Evolutionary conservation across 1,140 invertebrate species (phyloP).

Genomic region (Bicyclus anynana): DNA sequence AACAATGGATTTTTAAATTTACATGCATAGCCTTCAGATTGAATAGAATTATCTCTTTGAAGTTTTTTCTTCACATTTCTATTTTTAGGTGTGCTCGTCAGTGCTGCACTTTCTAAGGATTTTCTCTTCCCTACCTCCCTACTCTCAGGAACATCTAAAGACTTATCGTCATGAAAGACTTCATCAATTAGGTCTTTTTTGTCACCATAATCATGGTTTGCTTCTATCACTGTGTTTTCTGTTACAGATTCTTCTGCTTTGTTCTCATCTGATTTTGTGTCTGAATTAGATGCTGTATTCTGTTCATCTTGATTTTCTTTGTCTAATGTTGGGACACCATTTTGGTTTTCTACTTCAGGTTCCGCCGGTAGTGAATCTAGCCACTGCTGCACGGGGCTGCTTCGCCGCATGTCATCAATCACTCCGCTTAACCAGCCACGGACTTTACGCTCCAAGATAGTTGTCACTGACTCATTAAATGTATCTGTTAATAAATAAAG

Average conservation of each 20-base stretch:
- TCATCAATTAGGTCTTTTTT: conserved; percentile 43
- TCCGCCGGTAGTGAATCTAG: conserved; percentile 67
- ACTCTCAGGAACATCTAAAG: conserved; percentile 49
- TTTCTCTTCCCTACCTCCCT: conserved; percentile 63
- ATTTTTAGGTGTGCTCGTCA: conserved; percentile 42
- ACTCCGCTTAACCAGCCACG: conserved; percentile 70
- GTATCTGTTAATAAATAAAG: conserved; percentile 46
- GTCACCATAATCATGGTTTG: conserved; percentile 46
- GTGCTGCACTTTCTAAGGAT: conserved; percentile 61
- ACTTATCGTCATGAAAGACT: conserved; percentile 48
- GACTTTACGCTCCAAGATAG: conserved; percentile 68
- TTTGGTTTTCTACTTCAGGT: conserved; percentile 24
- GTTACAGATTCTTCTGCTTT: conserved; percentile 53
- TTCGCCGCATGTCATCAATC: conserved; percentile 73
- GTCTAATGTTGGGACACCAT: conserved; percentile 10
- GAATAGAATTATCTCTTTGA: conserved; percentile 68
- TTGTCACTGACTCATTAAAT: conserved; percentile 66
- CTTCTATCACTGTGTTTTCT: conserved; percentile 56
- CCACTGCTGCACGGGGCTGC: conserved; percentile 75
- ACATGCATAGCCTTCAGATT: conserved; percentile 71
- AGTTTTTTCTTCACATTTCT: conserved; percentile 50
- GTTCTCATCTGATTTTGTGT: conserved; percentile 46
- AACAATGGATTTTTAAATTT: conserved; percentile 70
- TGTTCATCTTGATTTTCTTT: conserved; percentile 23
- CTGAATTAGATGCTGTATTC: conserved; percentile 26